Evolutionary conservation across 2,797 vertebrate genomes (phyloP).

Genomic region (Macropus fuliginosus): DNA sequence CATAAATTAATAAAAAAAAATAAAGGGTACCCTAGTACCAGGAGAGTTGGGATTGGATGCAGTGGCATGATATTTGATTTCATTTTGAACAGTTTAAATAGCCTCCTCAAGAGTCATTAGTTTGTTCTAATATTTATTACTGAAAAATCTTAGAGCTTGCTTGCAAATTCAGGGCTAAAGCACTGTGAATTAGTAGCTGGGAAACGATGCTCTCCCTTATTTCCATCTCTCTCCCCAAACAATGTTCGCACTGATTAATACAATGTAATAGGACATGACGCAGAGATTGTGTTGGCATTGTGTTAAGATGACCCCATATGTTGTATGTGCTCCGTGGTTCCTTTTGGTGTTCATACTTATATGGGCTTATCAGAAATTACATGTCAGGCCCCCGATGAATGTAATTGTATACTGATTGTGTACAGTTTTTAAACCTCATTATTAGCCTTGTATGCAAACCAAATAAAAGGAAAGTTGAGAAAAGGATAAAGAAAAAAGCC

Average conservation of each 20-base stretch:
- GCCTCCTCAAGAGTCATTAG: constrained; percentile 55
- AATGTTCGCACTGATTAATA: constrained; percentile 81
- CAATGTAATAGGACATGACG: constrained; percentile 78
- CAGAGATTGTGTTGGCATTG: constrained; percentile 78
- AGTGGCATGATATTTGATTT: constrained; percentile 57
- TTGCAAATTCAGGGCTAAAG: constrained; percentile 75
- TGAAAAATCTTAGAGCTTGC: constrained; percentile 69
- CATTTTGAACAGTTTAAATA: constrained; percentile 63
- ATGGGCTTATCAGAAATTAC: constrained; percentile 82
- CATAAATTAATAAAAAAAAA: constrained; percentile 36
- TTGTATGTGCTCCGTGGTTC: constrained; percentile 75
- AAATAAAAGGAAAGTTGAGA: constrained; percentile 81
- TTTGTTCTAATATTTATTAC: constrained; percentile 63
- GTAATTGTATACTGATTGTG: constrained; percentile 81
- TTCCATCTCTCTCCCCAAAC: constrained; percentile 79
- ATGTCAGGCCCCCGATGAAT: constrained; percentile 80
- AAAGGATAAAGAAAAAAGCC: constrained; percentile 79
- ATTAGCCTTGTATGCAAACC: constrained; percentile 82
- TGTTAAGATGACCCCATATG: constrained; percentile 79
- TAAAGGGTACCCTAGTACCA: constrained; percentile 21
- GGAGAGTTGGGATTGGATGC: constrained; percentile 42
- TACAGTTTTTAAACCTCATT: constrained; percentile 81
- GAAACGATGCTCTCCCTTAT: constrained; percentile 74
- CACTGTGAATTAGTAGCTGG: constrained; percentile 74
- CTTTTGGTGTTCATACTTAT: constrained; percentile 77